phyloP scores from a whole-genome alignment of 2,888 invertebrate genomes.

The Cephus rjabovi region DNA sequence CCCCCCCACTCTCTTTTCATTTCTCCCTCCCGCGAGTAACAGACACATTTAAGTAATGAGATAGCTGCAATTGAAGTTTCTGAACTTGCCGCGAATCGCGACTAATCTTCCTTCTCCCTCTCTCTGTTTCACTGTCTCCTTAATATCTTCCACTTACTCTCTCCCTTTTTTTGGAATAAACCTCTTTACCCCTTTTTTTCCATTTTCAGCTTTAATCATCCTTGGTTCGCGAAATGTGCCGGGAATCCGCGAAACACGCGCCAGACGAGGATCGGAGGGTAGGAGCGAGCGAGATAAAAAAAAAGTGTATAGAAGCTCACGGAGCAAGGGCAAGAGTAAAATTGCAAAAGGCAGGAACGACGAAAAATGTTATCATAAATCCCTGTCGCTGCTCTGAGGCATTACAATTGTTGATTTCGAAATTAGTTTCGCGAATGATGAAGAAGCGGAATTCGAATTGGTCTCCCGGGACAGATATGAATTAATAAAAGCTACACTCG shows the following conservation, averaged over 20 bases:
- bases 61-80: slow-evolving; percentile 55
- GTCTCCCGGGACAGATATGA: slow-evolving; percentile 13
- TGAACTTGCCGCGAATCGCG: slow-evolving; percentile 47
- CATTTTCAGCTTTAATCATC: background rate
- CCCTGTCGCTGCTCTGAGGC: slow-evolving; percentile 34
- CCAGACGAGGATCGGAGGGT: slow-evolving; percentile 31
- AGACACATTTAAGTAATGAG: slow-evolving; percentile 58
- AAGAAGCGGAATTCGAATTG: slow-evolving; percentile 18
- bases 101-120: slow-evolving; percentile 20
- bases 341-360: slow-evolving; percentile 36
- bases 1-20: background rate
- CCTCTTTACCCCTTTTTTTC: slow-evolving; percentile 11
- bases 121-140: slow-evolving; percentile 4
- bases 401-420: slow-evolving; percentile 46
- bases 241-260: slow-evolving; percentile 42
- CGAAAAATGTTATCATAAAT: slow-evolving; percentile 48
- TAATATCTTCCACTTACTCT: slow-evolving; percentile 5
- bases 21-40: slow-evolving; percentile 33
- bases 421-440: slow-evolving; percentile 39
- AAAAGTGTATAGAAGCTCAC: slow-evolving; percentile 27
- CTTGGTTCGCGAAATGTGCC: slow-evolving; percentile 18
- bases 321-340: too few species aligned
- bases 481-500: background rate
- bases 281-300: slow-evolving; percentile 11
- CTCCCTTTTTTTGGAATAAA: slow-evolving; percentile 17